Percentiles rank a stretch among this genome's conserved stretches.
Conservation (phyloP, 2,888 invertebrate species). For the Caenorhabditis imperialis region DNA sequence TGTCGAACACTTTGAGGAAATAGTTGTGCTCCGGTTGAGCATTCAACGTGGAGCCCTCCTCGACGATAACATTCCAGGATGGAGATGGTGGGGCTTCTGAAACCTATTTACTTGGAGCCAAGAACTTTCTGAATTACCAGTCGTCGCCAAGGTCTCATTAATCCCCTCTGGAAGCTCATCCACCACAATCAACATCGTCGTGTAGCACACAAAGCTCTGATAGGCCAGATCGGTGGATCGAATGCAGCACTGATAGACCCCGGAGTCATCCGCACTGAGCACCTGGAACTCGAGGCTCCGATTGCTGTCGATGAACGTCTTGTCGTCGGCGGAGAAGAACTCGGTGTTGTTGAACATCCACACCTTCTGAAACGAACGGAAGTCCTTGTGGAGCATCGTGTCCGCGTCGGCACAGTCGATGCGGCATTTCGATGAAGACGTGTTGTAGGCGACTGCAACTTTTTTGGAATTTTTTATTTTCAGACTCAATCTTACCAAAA, state of each 20-base stretch:
- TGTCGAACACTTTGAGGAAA: constrained; percentile 46
- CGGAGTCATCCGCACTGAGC: constrained; percentile 35
- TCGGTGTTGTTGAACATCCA: constrained; percentile 51
- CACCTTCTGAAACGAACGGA: constrained; percentile 42
- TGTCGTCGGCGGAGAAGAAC: constrained; percentile 42
- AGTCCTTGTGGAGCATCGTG: constrained; percentile 38
- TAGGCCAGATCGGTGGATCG: constrained; percentile 44
- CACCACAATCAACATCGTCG: constrained; percentile 27
- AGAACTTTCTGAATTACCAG: too few species aligned
- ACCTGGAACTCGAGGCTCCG: constrained; percentile 52
- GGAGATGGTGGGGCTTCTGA: constrained; percentile 35
- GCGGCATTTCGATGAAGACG: constrained; percentile 31
- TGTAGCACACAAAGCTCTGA: constrained; percentile 52
- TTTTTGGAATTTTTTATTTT: not conserved
- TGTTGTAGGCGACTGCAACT: constrained; percentile 41
- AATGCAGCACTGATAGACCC: constrained; percentile 45
- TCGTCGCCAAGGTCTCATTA: constrained; percentile 11
- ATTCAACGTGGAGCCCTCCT: constrained; percentile 34
- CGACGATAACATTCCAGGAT: constrained; percentile 42
- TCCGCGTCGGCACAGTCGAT: constrained; percentile 51
- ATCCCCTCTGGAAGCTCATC: constrained; percentile 38
- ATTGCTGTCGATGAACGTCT: constrained; percentile 54
- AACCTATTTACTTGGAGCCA: too few species aligned
- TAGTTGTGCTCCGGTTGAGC: constrained; percentile 45
- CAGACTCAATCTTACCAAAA: constrained; percentile 44